phyloP scores from a whole-genome alignment of 2,888 invertebrate species.

The Chelonus formosanus region DNA sequence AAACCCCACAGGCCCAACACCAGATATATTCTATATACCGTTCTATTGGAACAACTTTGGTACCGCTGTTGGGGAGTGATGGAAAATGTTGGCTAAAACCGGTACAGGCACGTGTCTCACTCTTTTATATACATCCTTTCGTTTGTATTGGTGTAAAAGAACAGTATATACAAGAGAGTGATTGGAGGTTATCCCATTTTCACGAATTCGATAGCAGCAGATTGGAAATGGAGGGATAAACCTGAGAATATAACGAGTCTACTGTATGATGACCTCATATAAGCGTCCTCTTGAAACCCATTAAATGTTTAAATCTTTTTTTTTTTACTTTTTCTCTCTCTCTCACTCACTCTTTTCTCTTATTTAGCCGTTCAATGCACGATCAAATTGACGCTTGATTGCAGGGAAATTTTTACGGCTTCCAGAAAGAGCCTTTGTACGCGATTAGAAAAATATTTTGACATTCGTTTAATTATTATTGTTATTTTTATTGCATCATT shows the following conservation, averaged over 20 bases:
- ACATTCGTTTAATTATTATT: not conserved
- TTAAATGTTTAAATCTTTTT: constrained; percentile 32
- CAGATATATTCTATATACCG: constrained; percentile 34
- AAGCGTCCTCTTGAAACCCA: constrained; percentile 24
- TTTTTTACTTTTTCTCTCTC: constrained; percentile 23
- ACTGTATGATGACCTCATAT: constrained; percentile 16
- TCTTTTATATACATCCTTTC: not conserved
- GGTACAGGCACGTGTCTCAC: constrained; percentile 22
- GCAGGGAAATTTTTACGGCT: constrained; percentile 21
- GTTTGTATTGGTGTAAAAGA: constrained; percentile 2
- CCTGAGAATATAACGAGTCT: constrained; percentile 30
- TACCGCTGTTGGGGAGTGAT: constrained; percentile 7
- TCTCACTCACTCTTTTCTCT: constrained; percentile 18
- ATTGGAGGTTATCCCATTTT: constrained; percentile 30
- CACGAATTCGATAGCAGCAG: constrained; percentile 29
- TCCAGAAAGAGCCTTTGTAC: not conserved
- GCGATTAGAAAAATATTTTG: not conserved
- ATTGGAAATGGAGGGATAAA: constrained; percentile 34
- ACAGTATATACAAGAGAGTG: constrained; percentile 11
- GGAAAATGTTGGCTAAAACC: not conserved
- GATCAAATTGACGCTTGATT: constrained; percentile 35
- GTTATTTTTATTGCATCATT: not conserved
- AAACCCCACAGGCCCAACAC: constrained; percentile 29
- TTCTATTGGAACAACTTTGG: constrained; percentile 14
- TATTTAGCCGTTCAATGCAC: constrained; percentile 26